Evolutionary conservation across 2,113 vertebrate species (phyloP), one percentile per base, ranked within the genome.

Genomic region (Ceratotherium simum): DNA sequence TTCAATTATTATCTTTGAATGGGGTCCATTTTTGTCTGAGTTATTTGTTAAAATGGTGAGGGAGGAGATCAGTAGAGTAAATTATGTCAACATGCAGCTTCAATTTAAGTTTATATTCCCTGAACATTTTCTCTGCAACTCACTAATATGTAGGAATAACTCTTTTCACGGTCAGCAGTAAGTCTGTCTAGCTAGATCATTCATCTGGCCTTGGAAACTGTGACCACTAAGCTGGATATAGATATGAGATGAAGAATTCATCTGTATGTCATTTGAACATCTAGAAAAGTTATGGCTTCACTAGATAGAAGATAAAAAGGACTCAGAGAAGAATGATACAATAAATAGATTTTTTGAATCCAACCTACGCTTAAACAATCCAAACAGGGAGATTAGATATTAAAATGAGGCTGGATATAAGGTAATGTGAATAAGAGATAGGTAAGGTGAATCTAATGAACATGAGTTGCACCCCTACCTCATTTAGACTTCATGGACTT

Each of bases 21-120:
- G 9, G 42, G 9, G 5, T 5, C 8, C 5, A 8, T 60, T 94
- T 95, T 72, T 94, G 14, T 72, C 39, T 76, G 65, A 58, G 33
- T 13, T 94, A 29, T 87, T 82, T 84, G 69, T 82, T 95, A 90
- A 92, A 96, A 87, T 75, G n/a, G 18, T 60, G 13, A 92, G 70
- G 25, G 21, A 88, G 25, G 48, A 81, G 20, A 90, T 60, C 42
- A 31, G 1, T 23, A 46, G 23, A 48, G 3, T 60, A 92, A 82
- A 90, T 90, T 90, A 73, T 62, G 62, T 62, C 56, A 51, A 83
- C 3, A 91, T 21, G 48, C 8, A 95, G 9, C 27, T 84, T 70
- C 58, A 84, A 39, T 93, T 82, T 79, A 16, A 2, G 16, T 33
- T 76, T 93, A 31, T 79, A 92, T 90, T 96, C 12, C 20, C 27